Evolutionary conservation across 2,113 vertebrate species (phyloP).

Genomic region (Balaeniceps rex): DNA sequence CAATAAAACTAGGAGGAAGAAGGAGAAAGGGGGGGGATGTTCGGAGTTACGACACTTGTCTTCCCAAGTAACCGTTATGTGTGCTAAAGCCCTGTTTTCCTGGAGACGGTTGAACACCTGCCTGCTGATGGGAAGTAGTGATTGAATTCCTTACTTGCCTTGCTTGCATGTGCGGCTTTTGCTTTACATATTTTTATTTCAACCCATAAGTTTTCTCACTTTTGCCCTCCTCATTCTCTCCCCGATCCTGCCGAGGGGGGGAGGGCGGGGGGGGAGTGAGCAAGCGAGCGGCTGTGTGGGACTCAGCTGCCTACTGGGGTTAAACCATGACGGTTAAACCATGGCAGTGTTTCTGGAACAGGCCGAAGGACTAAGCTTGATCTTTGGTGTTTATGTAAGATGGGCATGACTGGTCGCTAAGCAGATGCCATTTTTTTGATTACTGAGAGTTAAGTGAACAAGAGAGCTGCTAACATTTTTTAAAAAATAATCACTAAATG

Average conservation of each 20-base stretch:
- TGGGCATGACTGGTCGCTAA: not conserved
- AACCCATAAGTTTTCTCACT: not conserved
- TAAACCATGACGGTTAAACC: not conserved
- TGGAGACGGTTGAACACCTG: not conserved
- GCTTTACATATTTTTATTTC: not conserved
- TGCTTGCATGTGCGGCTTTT: not conserved
- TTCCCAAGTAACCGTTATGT: fast-evolving
- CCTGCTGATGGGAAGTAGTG: not conserved
- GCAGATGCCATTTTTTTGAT: not conserved
- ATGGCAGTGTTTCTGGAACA: not conserved
- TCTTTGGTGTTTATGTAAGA: not conserved
- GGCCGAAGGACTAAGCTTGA: not conserved
- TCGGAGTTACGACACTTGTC: not conserved
- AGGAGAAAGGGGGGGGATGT: not conserved
- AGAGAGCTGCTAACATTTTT: not conserved
- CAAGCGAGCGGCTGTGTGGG: fast-evolving
- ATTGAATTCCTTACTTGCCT: not conserved
- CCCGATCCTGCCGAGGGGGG: not conserved
- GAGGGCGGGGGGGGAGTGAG: not conserved
- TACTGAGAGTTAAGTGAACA: not conserved
- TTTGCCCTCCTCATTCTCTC: not conserved
- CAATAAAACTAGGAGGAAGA: not conserved
- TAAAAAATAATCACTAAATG: not conserved
- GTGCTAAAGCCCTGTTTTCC: not conserved
- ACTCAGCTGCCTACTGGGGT: not conserved